Conservation (phyloP, 2,113 vertebrate species). For the Ivindomyrus marchei region DNA sequence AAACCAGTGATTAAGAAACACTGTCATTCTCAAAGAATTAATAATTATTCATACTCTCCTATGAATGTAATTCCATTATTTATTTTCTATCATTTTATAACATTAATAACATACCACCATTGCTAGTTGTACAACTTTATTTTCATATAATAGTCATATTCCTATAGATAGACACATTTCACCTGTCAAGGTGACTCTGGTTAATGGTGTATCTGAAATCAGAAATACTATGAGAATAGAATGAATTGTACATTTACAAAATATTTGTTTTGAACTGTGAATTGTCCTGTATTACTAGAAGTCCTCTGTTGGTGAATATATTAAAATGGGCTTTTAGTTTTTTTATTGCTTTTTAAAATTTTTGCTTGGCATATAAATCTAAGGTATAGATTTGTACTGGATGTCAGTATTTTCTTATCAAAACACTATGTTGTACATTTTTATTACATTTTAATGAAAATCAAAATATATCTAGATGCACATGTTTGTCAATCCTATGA, state of each 20-base stretch:
- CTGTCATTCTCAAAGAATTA: slow-evolving; percentile 38
- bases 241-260: slow-evolving; percentile 14
- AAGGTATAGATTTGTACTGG: slow-evolving; percentile 68
- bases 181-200: slow-evolving; percentile 15
- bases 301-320: slow-evolving; percentile 34
- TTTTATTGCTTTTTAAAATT: slow-evolving; percentile 37
- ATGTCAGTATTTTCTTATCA: slow-evolving; percentile 71
- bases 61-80: slow-evolving; percentile 58
- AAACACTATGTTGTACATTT: slow-evolving; percentile 59
- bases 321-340: slow-evolving; percentile 40
- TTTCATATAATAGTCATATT: slow-evolving; percentile 12
- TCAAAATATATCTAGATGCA: slow-evolving; percentile 47
- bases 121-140: slow-evolving; percentile 35
- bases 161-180: slow-evolving; percentile 27
- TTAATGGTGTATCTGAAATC: slow-evolving; percentile 20
- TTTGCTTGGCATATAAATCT: slow-evolving; percentile 60
- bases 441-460: slow-evolving; percentile 56
- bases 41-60: slow-evolving; percentile 58
- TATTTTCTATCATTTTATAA: slow-evolving; percentile 52
- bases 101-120: slow-evolving; percentile 30
- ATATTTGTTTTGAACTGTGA: slow-evolving; percentile 59
- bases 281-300: slow-evolving; percentile 44
- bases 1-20: slow-evolving; percentile 20
- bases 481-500: slow-evolving; percentile 49
- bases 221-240: slow-evolving; percentile 15